These are phyloP conservation scores for Tetheella fluctuosa DNA, from an alignment of 2,888 invertebrate genomes.

Conservation along the genomic window DNA sequence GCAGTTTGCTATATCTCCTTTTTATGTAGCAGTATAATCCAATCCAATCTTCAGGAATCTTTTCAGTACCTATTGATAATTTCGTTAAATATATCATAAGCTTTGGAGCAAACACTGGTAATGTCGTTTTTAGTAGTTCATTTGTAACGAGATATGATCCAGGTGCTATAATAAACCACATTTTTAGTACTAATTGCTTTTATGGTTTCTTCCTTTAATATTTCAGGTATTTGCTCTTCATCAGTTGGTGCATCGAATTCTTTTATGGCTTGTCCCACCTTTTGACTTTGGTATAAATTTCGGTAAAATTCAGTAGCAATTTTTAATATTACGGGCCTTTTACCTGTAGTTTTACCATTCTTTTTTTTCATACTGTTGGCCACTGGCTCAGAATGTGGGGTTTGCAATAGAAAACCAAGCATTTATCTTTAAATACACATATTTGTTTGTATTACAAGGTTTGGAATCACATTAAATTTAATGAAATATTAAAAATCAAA, in stretches of 20 bases:
- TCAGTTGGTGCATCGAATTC: neutral
- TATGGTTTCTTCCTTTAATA: neutral
- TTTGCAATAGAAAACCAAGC: no score
- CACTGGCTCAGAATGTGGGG: no score
- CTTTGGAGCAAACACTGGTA: neutral
- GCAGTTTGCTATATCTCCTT: slow-evolving; percentile 6
- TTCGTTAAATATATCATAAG: slow-evolving; percentile 4
- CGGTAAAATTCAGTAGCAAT: neutral
- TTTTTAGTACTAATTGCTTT: neutral
- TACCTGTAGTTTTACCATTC: neutral
- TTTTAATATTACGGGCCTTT: neutral
- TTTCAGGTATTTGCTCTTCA: neutral
- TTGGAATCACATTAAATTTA: no score
- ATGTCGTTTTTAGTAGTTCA: slow-evolving; percentile 3
- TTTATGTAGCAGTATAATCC: slow-evolving; percentile 11
- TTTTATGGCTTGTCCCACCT: neutral
- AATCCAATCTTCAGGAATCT: slow-evolving; percentile 11
- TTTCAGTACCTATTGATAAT: neutral
- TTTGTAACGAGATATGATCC: slow-evolving; percentile 8
- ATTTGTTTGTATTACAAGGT: no score
- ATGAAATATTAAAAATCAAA: no score
- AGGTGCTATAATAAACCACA: neutral
- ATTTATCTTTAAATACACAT: no score
- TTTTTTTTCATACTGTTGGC: neutral
- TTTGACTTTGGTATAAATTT: neutral